Evolutionary conservation across 2,797 vertebrate genomes (phyloP).

Genomic region (Lophius americanus): DNA sequence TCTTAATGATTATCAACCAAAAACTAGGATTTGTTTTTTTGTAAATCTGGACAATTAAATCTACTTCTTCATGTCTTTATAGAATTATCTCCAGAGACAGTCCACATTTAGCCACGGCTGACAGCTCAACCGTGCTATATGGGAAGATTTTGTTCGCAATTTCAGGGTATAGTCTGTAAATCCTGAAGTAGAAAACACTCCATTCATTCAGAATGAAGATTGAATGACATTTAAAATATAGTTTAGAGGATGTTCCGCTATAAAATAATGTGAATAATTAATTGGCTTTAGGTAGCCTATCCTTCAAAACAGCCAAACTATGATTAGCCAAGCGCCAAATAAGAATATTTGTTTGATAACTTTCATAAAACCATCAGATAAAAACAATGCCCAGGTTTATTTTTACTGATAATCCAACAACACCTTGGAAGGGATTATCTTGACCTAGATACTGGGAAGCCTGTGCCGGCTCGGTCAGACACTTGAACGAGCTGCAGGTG

Average conservation of each 20-base stretch:
- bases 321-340: constrained; percentile 14
- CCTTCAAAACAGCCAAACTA: neutral
- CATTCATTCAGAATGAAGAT: neutral
- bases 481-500: constrained; percentile 42
- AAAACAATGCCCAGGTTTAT: constrained; percentile 62
- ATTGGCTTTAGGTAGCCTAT: neutral
- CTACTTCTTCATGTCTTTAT: neutral
- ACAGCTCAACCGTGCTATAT: neutral
- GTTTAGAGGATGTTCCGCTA: too few relatives aligned
- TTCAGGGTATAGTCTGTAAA: neutral
- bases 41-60: constrained; percentile 25
- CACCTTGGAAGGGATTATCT: constrained; percentile 64
- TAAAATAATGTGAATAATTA: too few relatives aligned
- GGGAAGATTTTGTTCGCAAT: constrained; percentile 2
- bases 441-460: constrained; percentile 55
- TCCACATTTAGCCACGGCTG: neutral
- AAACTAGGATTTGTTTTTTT: neutral
- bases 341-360: constrained; percentile 53
- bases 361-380: constrained; percentile 50
- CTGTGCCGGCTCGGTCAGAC: constrained; percentile 11
- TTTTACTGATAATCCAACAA: constrained; percentile 66
- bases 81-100: constrained; percentile 2
- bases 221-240: neutral
- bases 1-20: constrained; percentile 11
- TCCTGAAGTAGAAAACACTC: neutral